These are phyloP conservation scores for Sapayoa aenigma DNA, from an alignment of 2,113 vertebrate species.

Conservation along the genomic window DNA sequence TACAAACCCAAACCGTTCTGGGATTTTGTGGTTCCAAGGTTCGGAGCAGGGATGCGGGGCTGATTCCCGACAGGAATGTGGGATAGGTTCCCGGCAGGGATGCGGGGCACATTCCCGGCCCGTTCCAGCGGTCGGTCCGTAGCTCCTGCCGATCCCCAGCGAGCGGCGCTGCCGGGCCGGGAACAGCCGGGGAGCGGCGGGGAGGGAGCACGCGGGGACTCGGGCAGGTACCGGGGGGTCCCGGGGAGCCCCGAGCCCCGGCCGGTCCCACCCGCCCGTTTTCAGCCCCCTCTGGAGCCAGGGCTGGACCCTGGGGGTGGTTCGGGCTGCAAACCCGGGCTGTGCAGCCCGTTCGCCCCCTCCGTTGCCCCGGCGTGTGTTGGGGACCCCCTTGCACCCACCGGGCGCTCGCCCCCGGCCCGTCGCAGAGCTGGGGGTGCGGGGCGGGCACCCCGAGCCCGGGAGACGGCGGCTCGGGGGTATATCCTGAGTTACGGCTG, in stretches of 20 bases:
- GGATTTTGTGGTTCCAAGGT: background rate
- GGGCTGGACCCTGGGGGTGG: background rate
- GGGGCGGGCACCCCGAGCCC: background rate
- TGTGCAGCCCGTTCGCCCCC: background rate
- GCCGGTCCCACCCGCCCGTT: background rate
- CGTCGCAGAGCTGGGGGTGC: background rate
- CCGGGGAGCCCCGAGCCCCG: no score
- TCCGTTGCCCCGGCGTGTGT: rapidly evolving
- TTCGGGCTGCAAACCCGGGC: background rate
- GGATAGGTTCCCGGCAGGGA: background rate
- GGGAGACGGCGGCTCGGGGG: background rate
- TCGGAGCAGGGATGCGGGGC: background rate
- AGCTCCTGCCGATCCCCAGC: background rate
- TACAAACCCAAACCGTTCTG: background rate
- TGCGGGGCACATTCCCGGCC: background rate
- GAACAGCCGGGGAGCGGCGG: background rate
- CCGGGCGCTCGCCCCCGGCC: background rate
- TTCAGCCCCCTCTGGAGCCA: background rate
- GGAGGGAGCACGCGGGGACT: background rate
- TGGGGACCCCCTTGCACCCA: background rate
- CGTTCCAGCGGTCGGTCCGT: background rate
- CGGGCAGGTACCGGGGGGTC: background rate
- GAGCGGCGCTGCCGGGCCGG: background rate
- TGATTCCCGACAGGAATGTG: background rate
- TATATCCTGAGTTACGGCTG: rapidly evolving